Evolutionary conservation across 2,113 vertebrate species (phyloP).

Genomic region (Telmatochromis brachygnathus): DNA sequence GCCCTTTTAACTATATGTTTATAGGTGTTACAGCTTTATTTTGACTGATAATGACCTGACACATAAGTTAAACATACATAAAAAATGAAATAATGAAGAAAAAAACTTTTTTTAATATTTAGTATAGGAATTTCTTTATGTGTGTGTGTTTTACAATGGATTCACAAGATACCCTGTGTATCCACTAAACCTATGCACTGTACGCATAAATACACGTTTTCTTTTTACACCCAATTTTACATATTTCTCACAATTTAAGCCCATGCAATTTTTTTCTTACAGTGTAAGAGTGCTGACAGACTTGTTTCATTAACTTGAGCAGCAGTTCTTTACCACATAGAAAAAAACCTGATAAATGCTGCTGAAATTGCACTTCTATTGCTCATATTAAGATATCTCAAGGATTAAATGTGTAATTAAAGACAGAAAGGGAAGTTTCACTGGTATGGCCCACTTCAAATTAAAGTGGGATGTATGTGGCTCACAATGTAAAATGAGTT

Average conservation of each 20-base stretch:
- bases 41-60: not conserved
- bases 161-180: not conserved
- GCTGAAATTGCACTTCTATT: not conserved
- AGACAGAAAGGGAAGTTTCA: not conserved
- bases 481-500: not conserved
- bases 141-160: not conserved
- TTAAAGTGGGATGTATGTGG: not conserved
- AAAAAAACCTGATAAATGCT: not conserved
- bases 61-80: not conserved
- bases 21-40: not conserved
- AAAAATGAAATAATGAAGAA: not conserved
- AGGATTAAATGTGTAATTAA: not conserved
- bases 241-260: not conserved
- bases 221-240: not conserved
- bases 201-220: not conserved
- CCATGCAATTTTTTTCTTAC: not conserved
- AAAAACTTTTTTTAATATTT: not conserved
- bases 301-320: not conserved
- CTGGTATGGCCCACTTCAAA: not conserved
- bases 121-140: not conserved
- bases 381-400: not conserved
- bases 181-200: not conserved
- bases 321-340: not conserved
- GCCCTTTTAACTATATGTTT: not conserved
- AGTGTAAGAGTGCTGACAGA: not conserved